Base-by-base conservation (phyloP, 2,888 invertebrate species). In the Eilema sororculum region DNA sequence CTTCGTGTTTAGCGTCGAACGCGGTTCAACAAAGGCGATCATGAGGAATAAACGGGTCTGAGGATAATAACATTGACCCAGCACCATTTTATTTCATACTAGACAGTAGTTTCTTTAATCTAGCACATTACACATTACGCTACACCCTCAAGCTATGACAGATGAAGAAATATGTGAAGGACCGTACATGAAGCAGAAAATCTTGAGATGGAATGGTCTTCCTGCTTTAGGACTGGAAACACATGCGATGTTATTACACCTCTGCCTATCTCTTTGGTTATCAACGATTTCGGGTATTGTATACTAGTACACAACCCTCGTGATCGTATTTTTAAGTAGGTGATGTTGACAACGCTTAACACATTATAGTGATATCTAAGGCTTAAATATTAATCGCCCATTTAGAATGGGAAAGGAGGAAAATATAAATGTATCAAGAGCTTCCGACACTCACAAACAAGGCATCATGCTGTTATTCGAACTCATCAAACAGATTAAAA, bases 401-500 rank as follows among this genome's bases (percentile, higher is more conserved):
- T 46, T 46, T 46, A 3, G 46, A 20, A 20, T 5, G 46, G 41
- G 4, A 16, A 41, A 41, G 0, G 4, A 46, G 16, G 1, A 4
- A 41, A 6, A 46, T 20, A 46, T 5, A 46, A 20, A 46, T 20
- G 46, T 46, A 46, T 37, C 33, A 1, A 12, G 20, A 46, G 5
- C 20, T 20, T 5, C 20, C 46, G 46, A 46, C 46, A 46, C 46
- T 46, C 46, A 46, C 20, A 46, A 46, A 46, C 20, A 41, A 41
- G 41, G 41, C 41, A 20, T 4, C 46, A 20, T 46, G 0, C 16
- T n/a, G 52, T 6, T 52, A 52, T 52, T 52, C 52, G n/a, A n/a
- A 52, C 52, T 52, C 52, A 52, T 33, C 33, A n/a, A 61, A 33
- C 30, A 33, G 33, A 33, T 61, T n/a, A 61, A 61, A 30, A 46